Percentiles rank a stretch among this genome's conserved stretches.
phyloP scores from a whole-genome alignment of 2,797 vertebrate genomes.

The Tamandua tetradactyla region DNA sequence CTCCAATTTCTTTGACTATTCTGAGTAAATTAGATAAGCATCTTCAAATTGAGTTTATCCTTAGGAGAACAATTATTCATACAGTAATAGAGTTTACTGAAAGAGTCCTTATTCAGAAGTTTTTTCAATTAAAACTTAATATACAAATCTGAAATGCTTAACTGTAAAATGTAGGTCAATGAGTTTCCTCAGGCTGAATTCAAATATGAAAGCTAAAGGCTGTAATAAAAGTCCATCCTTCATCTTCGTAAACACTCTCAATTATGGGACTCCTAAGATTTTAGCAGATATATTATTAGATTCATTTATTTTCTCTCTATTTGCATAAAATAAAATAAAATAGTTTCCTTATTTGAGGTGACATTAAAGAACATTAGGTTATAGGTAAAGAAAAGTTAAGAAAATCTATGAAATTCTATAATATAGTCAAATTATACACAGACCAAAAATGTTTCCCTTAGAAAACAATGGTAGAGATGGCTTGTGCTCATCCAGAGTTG shows the following conservation, averaged over 20 bases:
- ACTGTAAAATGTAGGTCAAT: not conserved
- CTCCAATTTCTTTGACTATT: not conserved
- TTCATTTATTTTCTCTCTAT: not conserved
- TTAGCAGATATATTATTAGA: not conserved
- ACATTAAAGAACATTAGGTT: not conserved
- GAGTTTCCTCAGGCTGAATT: not conserved
- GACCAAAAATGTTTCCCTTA: not conserved
- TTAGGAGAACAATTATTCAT: not conserved
- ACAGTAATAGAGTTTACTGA: not conserved
- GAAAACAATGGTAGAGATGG: not conserved
- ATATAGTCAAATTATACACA: not conserved
- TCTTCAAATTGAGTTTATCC: not conserved
- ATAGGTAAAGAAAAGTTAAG: not conserved
- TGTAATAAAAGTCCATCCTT: not conserved
- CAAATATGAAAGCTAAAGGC: not conserved
- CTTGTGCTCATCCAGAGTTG: not conserved
- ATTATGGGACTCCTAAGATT: not conserved
- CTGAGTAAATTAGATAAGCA: not conserved
- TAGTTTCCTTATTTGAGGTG: not conserved
- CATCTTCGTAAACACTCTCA: not conserved
- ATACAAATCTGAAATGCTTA: not conserved
- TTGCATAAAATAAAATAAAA: conserved; percentile 41
- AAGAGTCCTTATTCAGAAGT: not conserved
- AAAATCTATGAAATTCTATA: not conserved
- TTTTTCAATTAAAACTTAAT: not conserved